Evolutionary conservation across 2,888 invertebrate genomes (phyloP).

Genomic region (Agriotes lineatus): DNA sequence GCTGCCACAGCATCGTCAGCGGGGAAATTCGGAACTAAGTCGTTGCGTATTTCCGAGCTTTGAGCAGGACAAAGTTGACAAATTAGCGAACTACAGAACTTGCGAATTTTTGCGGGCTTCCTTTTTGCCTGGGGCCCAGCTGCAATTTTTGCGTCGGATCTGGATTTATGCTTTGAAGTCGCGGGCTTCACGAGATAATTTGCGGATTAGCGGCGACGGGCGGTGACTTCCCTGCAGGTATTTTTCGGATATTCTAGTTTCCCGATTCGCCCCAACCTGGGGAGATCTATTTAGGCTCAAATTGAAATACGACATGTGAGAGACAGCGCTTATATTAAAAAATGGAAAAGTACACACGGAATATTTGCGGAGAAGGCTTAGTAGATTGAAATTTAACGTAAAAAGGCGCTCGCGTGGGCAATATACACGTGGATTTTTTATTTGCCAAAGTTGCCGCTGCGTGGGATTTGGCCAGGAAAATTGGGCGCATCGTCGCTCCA

Average conservation of each 20-base stretch:
- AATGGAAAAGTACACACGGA: not conserved
- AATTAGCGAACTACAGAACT: constrained; percentile 39
- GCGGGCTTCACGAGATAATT: not conserved
- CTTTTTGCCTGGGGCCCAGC: not conserved
- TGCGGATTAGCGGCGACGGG: not conserved
- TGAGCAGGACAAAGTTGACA: constrained; percentile 39
- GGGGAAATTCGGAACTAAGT: constrained; percentile 44
- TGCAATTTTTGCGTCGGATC: constrained; percentile 2
- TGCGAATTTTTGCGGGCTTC: constrained; percentile 29
- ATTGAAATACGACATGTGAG: not conserved
- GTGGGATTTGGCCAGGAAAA: too few species aligned
- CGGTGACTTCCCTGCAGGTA: too few species aligned
- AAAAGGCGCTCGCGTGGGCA: not conserved
- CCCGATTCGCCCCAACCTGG: too few species aligned
- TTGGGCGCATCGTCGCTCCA: too few species aligned
- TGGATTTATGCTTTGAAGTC: constrained; percentile 10
- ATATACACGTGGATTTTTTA: too few species aligned
- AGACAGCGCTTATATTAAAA: not conserved
- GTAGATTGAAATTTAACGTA: constrained; percentile 3
- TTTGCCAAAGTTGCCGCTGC: too few species aligned
- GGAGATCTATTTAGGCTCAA: too few species aligned
- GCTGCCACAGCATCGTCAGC: constrained; percentile 53
- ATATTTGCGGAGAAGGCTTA: not conserved
- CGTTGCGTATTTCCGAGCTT: constrained; percentile 40
- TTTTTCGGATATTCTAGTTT: too few species aligned